A percentile compares a stretch with the other conserved stretches of the same genome.
Conservation (phyloP, 92 coral and sea anemone genomes). For the Muricea muricata region DNA sequence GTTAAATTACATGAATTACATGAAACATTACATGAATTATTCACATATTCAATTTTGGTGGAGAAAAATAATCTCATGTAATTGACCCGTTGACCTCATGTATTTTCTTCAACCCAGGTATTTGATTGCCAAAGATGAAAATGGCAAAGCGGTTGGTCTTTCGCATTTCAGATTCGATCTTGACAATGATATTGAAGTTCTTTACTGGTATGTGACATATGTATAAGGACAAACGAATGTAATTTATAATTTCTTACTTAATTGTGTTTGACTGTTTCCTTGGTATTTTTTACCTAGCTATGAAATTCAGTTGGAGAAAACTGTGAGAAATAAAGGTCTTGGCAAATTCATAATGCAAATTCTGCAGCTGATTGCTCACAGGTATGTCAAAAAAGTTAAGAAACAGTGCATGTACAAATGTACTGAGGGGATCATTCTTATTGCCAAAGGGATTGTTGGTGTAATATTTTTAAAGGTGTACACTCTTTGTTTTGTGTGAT, state of each 20-base stretch:
- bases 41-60: too few species aligned
- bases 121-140: slow-evolving; percentile 74
- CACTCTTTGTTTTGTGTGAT: not conserved
- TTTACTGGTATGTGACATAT: slow-evolving; percentile 80
- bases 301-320: slow-evolving; percentile 90
- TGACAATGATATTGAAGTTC: slow-evolving; percentile 88
- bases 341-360: slow-evolving; percentile 98
- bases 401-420: too few species aligned
- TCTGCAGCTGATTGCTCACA: slow-evolving; percentile 91
- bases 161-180: slow-evolving; percentile 96
- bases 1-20: too few species aligned
- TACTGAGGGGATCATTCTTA: too few species aligned
- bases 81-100: too few species aligned
- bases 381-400: slow-evolving; percentile 18
- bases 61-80: too few species aligned
- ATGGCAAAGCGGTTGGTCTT: slow-evolving; percentile 76
- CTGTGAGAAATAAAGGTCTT: slow-evolving; percentile 81
- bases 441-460: too few species aligned
- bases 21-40: too few species aligned
- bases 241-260: too few species aligned
- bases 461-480: too few species aligned
- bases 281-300: slow-evolving; percentile 62
- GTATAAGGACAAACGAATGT: too few species aligned
- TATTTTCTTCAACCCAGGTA: slow-evolving; percentile 61
- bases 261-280: not conserved